Base-by-base conservation (phyloP, 2,113 vertebrate genomes). In the Oncorhynchus keta region DNA sequence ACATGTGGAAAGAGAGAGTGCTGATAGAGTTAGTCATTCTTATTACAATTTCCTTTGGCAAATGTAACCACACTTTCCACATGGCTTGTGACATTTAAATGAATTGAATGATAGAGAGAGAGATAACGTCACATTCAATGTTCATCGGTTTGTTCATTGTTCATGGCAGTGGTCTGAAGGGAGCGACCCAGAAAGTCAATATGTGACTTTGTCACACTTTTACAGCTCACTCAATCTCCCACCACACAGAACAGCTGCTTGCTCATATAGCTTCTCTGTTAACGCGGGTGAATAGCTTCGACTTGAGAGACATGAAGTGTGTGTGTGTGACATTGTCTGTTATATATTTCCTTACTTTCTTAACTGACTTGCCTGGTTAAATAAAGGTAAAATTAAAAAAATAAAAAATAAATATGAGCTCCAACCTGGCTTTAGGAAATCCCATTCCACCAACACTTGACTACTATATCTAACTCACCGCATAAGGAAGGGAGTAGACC, bases 141-240 rank as follows among this genome's bases (percentile, higher is more conserved):
- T 77, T 14, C 51, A 55, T 55, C 5, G 51, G 51, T 55, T 14
- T 4, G 1, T 2, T 55, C 12, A 55, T 55, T 55, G 3, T 55
- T 14, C 16, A 55, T 5, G 14, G 51, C 51, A 55, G 16, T 55
- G 80, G 78, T 82, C 71, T 57, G 69, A 84, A 75, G 35, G 82
- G 74, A 83, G 71, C 75, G 77, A 76, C n/a, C 77, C 70, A 86
- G 66, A 8, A 81, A 85, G 88, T 89, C 86, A 83, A 80, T 78
- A 84, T 39, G 64, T 14, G n/a, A 76, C 67, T 79, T 83, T 85
- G 86, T 88, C 84, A 85, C 70, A 74, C 78, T 75, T 78, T 81
- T 88, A 85, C 82, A 85, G 80, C 80, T 83, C 85, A 91, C 89
- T 90, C 86, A 84, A 86, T 88, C 80, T 39, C 81, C 70, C 66